Evolutionary conservation across 2,888 invertebrate genomes (phyloP).

Genomic region (Brachylomia viminalis): DNA sequence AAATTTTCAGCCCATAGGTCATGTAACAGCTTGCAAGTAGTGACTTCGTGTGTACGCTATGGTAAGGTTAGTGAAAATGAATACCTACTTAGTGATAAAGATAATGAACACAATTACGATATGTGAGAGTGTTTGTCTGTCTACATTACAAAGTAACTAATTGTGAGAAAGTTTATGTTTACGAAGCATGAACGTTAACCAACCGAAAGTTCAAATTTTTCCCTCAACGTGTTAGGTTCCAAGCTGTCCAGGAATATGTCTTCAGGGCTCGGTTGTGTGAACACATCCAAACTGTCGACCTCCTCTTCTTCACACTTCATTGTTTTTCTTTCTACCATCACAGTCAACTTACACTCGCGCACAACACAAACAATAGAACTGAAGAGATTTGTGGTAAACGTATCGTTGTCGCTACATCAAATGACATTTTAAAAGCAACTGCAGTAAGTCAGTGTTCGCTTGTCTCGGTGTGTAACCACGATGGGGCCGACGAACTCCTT

Average conservation of each 20-base stretch:
- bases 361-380: constrained; percentile 57
- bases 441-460: constrained; percentile 71
- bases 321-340: constrained; percentile 83
- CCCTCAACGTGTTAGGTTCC: constrained; percentile 81
- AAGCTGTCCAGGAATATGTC: constrained; percentile 86
- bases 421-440: constrained; percentile 79
- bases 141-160: constrained; percentile 53
- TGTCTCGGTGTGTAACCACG: constrained; percentile 82
- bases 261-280: constrained; percentile 72
- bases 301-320: constrained; percentile 84
- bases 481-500: constrained; percentile 86
- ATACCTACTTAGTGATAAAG: neutral
- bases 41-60: neutral
- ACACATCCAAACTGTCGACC: constrained; percentile 85
- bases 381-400: constrained; percentile 50
- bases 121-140: constrained; percentile 35
- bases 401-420: constrained; percentile 72
- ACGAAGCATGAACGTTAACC: constrained; percentile 64
- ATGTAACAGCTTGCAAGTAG: neutral
- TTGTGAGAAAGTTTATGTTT: constrained; percentile 56
- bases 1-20: neutral
- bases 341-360: constrained; percentile 63
- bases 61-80: neutral
- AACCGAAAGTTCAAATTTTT: constrained; percentile 80
- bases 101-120: constrained; percentile 15